Conservation (phyloP, 2,888 invertebrate genomes). For the Sinhomidia bicolor region DNA sequence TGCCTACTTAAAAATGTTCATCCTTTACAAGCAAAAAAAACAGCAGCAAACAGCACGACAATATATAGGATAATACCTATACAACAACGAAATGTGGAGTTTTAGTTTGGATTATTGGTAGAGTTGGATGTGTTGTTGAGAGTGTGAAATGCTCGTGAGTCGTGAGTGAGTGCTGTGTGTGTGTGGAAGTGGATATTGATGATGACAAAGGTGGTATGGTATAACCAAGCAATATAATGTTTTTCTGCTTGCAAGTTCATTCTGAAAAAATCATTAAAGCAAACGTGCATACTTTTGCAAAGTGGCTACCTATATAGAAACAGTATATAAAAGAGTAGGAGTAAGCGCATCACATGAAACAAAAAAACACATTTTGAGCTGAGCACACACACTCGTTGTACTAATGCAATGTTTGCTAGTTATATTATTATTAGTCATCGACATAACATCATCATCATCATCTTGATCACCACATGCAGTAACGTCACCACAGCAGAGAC, state of each 20-base stretch:
- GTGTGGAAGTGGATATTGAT: not conserved
- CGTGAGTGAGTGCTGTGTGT: not conserved
- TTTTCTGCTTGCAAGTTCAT: not conserved
- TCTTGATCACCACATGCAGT: not conserved
- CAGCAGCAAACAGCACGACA: not conserved
- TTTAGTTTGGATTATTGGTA: not conserved
- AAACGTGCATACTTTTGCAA: slow-evolving; percentile 19
- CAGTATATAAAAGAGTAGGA: not conserved
- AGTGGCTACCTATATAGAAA: too few species aligned
- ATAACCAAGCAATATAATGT: not conserved
- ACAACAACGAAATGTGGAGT: slow-evolving; percentile 20
- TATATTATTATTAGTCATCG: not conserved
- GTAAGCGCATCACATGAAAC: slow-evolving; percentile 5
- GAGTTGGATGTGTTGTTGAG: not conserved
- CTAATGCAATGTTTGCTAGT: too few species aligned
- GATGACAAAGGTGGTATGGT: not conserved
- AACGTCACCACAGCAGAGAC: not conserved
- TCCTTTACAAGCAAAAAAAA: not conserved
- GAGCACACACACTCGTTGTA: not conserved
- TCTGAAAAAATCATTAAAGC: not conserved
- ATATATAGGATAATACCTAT: not conserved
- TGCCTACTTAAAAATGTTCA: not conserved
- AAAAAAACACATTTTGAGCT: not conserved
- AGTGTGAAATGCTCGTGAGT: not conserved
- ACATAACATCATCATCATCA: slow-evolving; percentile 27